Conservation (phyloP, 2,888 invertebrate species). For the Sinotaia quadrata region DNA sequence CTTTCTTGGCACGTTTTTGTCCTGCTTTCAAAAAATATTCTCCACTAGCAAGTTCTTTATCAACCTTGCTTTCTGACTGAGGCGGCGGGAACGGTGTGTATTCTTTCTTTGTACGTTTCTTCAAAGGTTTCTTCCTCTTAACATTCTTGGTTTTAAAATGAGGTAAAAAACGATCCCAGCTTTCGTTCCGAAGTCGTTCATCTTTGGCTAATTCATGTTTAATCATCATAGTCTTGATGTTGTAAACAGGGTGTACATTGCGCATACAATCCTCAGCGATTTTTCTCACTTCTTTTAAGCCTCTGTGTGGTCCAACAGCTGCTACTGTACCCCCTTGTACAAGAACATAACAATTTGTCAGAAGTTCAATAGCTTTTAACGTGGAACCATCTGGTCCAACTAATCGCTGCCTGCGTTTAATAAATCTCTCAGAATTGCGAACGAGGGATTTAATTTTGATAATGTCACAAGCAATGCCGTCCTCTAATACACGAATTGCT, state of each 20-base stretch:
- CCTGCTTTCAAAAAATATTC: constrained; percentile 91
- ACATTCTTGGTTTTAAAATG: constrained; percentile 92
- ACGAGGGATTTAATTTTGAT: constrained; percentile 95
- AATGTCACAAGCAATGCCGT: constrained; percentile 94
- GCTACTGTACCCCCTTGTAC: constrained; percentile 98
- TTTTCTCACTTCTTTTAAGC: constrained; percentile 79
- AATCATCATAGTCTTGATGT: constrained; percentile 97
- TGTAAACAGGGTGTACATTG: constrained; percentile 98
- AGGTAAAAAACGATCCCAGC: constrained; percentile 97
- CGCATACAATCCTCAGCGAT: constrained; percentile 98
- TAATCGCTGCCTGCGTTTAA: constrained; percentile 92
- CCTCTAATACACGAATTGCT: constrained; percentile 79
- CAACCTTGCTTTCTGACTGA: constrained; percentile 89
- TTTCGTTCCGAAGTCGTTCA: constrained; percentile 90
- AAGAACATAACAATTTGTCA: constrained; percentile 96
- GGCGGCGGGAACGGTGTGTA: constrained; percentile 99
- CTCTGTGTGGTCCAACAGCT: constrained; percentile 95
- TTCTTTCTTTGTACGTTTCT: constrained; percentile 89
- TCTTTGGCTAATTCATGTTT: constrained; percentile 95
- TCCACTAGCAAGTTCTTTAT: constrained; percentile 92
- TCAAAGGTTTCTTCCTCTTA: constrained; percentile 89
- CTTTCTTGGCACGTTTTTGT: constrained; percentile 80
- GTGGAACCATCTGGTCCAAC: constrained; percentile 99
- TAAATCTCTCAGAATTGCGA: constrained; percentile 89
- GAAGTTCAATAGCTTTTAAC: constrained; percentile 90